Evolutionary conservation across 1,140 invertebrate species (phyloP).

Genomic region (Teleogryllus occipitalis): DNA sequence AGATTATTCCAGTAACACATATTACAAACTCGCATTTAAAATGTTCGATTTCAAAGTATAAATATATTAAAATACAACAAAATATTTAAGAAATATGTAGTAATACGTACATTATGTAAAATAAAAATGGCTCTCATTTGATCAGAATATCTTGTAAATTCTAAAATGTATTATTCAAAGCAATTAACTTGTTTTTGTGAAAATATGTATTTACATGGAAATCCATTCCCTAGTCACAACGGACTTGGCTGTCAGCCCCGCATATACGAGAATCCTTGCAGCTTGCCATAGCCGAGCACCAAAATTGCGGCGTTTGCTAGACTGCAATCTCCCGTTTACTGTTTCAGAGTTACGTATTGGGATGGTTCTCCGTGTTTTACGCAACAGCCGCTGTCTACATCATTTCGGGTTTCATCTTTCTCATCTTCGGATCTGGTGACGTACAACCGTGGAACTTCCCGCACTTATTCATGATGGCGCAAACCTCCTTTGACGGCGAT

Average conservation of each 20-base stretch:
- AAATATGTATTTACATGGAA: not conserved
- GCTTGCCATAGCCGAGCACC: not conserved
- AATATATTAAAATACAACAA: too few species aligned
- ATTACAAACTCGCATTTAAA: too few species aligned
- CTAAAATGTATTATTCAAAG: not conserved
- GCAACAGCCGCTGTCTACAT: conserved; percentile 50
- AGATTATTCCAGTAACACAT: too few species aligned
- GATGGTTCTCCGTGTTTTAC: not conserved
- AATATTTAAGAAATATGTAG: too few species aligned
- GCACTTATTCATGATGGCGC: not conserved
- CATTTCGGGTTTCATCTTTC: conserved; percentile 56
- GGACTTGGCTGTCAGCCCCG: not conserved
- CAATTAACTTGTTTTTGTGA: not conserved
- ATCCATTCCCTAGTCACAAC: not conserved
- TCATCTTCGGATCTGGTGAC: conserved; percentile 53
- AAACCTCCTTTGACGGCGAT: too few species aligned
- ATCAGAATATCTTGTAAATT: too few species aligned
- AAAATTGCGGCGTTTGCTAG: not conserved
- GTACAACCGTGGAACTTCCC: conserved; percentile 54
- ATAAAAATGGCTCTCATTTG: too few species aligned
- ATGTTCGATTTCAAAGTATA: too few species aligned
- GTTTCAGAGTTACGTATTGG: not conserved
- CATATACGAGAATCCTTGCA: not conserved
- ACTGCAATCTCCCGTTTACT: not conserved
- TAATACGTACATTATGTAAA: too few species aligned